phyloP scores from a whole-genome alignment of 37 sponge, comb jelly and placozoan genomes.

The Petrosia ficiformis region DNA sequence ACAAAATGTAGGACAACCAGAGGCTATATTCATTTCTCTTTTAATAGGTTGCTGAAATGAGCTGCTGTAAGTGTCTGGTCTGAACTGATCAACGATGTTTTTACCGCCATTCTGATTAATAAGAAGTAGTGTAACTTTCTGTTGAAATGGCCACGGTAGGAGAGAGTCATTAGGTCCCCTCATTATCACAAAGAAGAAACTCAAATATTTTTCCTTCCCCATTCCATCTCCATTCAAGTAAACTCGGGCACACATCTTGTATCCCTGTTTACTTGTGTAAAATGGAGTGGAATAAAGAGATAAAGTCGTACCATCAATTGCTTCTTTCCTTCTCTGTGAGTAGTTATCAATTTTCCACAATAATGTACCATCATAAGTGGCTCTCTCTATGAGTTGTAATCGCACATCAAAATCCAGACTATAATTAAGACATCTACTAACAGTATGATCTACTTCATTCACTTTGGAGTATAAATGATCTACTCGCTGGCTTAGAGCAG shows the following conservation, averaged over 20 bases:
- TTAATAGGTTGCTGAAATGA: slow-evolving; percentile 66
- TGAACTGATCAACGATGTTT: slow-evolving; percentile 55
- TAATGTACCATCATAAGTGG: slow-evolving; percentile 62
- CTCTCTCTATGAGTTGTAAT: slow-evolving; percentile 62
- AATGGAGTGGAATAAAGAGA: slow-evolving; percentile 77
- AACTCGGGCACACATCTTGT: slow-evolving; percentile 78
- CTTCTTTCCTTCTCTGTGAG: slow-evolving; percentile 44
- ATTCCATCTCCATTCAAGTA: slow-evolving; percentile 76
- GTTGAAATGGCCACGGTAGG: slow-evolving; percentile 71
- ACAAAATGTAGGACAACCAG: slow-evolving; percentile 72
- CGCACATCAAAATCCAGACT: slow-evolving; percentile 62
- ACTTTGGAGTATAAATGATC: slow-evolving; percentile 29
- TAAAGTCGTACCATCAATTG: slow-evolving; percentile 55
- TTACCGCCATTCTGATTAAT: slow-evolving; percentile 51
- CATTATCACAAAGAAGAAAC: slow-evolving; percentile 80
- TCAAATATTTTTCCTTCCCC: slow-evolving; percentile 66
- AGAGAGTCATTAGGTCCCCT: slow-evolving; percentile 62
- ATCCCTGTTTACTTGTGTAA: slow-evolving; percentile 61
- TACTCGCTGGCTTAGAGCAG: slow-evolving; percentile 3
- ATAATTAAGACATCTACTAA: slow-evolving; percentile 37
- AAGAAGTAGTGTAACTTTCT: slow-evolving; percentile 67
- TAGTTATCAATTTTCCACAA: slow-evolving; percentile 78
- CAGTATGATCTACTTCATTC: slow-evolving; percentile 39
- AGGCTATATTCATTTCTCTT: slow-evolving; percentile 78
- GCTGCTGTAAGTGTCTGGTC: slow-evolving; percentile 57